Evolutionary conservation across 1,140 invertebrate genomes (phyloP), one percentile per base, ranked within the genome.

Genomic region (Drosophila novamexicana): DNA sequence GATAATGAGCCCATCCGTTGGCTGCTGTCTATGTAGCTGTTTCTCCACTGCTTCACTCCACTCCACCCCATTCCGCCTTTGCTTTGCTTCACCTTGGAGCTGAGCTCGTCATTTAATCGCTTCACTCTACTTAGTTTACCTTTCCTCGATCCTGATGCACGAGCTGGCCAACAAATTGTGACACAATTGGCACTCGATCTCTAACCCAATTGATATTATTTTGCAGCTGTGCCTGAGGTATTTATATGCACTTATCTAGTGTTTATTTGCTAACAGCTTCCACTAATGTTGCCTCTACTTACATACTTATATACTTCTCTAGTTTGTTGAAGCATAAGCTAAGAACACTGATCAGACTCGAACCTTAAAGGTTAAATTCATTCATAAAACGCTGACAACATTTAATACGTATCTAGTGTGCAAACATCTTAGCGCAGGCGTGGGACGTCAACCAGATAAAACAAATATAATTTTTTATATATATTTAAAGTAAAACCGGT

Each of bases 1-100:
- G 70, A 84, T 88, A 89, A 88, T 88, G 72, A 89, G 83, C 80
- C 68, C 67, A 79, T 80, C 79, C 83, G 77, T 52, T 75, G 54
- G 40, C 65, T 50, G 52, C 6, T 34, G 34, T 5, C 40, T 44
- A 9, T 47, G 9, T 36, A 53, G 29, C 53, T 56, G 39, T 49
- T 29, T 5, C 22, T 0, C 22, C 4, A 29, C 22, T 29, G 4
- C 22, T 29, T 29, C 40, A 10, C 12, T 10, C 29, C 7, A 32
- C 36, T 34, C 34, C 29, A 2, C 40, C 36, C 10, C 32, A 42
- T 32, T 40, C 42, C 47, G 16, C 8, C 40, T 29, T 7, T 6
- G 1, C 22, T 18, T 53, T 6, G 6, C 7, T 34, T 42, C 37
- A 22, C 7, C 36, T 47, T 59, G 12, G 36, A 52, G 44, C 3